Percentiles rank a stretch among this genome's conserved stretches.
Conservation (phyloP, 1,140 invertebrate species). For the Pomacea maculata region DNA sequence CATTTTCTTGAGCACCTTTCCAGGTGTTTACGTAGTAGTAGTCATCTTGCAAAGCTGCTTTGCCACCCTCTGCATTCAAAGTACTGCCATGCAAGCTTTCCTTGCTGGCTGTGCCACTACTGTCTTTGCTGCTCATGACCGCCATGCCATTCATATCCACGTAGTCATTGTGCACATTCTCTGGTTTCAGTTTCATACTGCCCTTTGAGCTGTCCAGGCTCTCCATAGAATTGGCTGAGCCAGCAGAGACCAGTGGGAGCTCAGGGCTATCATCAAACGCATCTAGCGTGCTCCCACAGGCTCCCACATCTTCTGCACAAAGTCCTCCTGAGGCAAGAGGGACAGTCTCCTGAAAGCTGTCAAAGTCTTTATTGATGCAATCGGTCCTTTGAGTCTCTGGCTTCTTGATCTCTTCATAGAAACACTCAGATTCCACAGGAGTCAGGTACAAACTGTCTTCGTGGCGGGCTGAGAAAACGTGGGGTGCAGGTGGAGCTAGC, state of each 20-base stretch:
- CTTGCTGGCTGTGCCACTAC: too few species aligned
- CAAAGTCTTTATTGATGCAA: not conserved
- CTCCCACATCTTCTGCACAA: not conserved
- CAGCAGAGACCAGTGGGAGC: conserved; percentile 1
- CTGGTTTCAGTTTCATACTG: not conserved
- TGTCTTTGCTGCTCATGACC: not conserved
- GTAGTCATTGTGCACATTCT: conserved; percentile 17
- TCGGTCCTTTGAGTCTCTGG: conserved; percentile 5
- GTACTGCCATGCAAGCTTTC: too few species aligned
- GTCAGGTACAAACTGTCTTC: conserved; percentile 36
- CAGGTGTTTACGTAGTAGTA: not conserved
- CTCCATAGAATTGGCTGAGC: not conserved
- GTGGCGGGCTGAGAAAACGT: conserved; percentile 8
- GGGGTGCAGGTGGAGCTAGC: conserved; percentile 2
- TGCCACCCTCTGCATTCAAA: not conserved
- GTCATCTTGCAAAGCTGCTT: not conserved
- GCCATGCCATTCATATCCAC: conserved; percentile 22
- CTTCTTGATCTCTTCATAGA: conserved; percentile 31
- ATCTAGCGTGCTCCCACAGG: conserved; percentile 3
- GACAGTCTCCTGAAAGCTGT: not conserved
- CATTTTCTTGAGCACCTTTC: not conserved
- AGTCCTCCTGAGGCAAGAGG: not conserved
- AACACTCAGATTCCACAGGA: conserved; percentile 23
- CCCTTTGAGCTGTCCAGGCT: conserved; percentile 11
- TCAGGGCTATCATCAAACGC: not conserved